Evolutionary conservation across 2,888 invertebrate species (phyloP).

Genomic region (Luffia ferchaultella): DNA sequence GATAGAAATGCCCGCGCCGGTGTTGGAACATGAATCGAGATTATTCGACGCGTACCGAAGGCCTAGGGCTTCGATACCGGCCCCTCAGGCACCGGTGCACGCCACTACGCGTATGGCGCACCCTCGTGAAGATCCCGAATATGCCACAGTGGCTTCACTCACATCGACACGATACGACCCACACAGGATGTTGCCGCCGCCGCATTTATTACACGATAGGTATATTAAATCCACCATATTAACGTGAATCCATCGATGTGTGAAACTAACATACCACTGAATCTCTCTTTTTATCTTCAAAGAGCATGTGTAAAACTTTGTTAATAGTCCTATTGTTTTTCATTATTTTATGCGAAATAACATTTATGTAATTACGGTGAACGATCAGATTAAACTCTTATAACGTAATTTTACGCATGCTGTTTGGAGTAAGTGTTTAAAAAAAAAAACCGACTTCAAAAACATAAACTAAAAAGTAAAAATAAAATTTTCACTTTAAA

Average conservation of each 20-base stretch:
- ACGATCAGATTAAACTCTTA: no score
- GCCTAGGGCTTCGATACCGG: constrained; percentile 43
- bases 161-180: constrained; percentile 43
- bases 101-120: constrained; percentile 16
- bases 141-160: constrained; percentile 50
- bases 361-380: no score
- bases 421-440: no score
- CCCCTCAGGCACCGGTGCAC: constrained; percentile 35
- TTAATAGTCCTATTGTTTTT: no score
- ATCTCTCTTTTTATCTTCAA: no score
- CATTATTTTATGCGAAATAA: no score
- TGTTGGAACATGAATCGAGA: constrained; percentile 57
- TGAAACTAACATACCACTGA: no score
- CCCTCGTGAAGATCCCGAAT: constrained; percentile 50
- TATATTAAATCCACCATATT: constrained; percentile 18
- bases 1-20: constrained; percentile 54
- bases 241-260: neutral
- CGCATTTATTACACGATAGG: constrained; percentile 54
- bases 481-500: no score
- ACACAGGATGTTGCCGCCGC: constrained; percentile 32
- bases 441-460: no score
- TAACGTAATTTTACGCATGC: no score
- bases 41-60: constrained; percentile 58
- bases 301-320: no score
- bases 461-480: no score